Evolutionary conservation across 2,113 vertebrate species (phyloP).

Genomic region (Catharus minimus): DNA sequence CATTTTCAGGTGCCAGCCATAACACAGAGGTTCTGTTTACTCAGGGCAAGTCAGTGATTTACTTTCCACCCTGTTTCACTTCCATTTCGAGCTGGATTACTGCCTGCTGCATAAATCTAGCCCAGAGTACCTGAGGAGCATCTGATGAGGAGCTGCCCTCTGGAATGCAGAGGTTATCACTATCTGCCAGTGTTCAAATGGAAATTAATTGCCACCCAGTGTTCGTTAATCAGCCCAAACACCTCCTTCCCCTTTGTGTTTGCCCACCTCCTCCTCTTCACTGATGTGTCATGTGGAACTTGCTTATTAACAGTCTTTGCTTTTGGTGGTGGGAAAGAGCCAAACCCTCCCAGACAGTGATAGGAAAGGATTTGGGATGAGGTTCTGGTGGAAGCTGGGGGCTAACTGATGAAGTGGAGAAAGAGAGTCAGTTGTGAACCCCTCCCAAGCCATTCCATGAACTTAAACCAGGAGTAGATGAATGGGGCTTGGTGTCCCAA

Average conservation of each 20-base stretch:
- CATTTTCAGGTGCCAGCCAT: neutral
- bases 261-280: neutral
- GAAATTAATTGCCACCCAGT: neutral
- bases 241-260: neutral
- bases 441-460: neutral
- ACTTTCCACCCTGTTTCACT: neutral
- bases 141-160: neutral
- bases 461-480: neutral
- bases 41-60: neutral
- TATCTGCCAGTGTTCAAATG: neutral
- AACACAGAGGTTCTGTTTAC: neutral
- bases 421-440: neutral
- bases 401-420: neutral
- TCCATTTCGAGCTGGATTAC: neutral
- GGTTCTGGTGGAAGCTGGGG: neutral
- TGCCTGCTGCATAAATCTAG: constrained; percentile 15
- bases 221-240: neutral
- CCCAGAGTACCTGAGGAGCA: neutral
- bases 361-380: neutral
- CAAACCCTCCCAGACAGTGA: accelerated
- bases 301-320: neutral
- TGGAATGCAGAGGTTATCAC: neutral
- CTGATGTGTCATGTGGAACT: no score
- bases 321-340: neutral
- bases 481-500: neutral